These are phyloP conservation scores for Phenganax stokvisi DNA, from an alignment of 92 coral and sea anemone genomes.

Conservation along the genomic window DNA sequence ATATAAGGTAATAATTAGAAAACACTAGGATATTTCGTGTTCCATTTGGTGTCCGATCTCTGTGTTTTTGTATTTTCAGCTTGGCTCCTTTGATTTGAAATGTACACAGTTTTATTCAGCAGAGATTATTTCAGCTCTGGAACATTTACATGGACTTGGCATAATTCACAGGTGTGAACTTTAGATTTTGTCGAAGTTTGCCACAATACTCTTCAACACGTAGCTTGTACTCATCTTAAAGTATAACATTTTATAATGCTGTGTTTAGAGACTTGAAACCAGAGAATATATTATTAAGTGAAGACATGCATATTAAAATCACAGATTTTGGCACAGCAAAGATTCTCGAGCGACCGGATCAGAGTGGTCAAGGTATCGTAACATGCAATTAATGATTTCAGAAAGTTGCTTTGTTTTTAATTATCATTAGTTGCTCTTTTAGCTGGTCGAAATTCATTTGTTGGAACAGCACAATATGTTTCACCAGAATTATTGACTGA, in stretches of 20 bases:
- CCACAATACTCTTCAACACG: too few species aligned
- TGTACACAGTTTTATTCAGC: slow-evolving; percentile 94
- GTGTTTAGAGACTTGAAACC: slow-evolving; percentile 83
- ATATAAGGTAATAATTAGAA: not conserved
- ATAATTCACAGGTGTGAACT: slow-evolving; percentile 83
- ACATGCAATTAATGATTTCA: not conserved
- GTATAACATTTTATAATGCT: not conserved
- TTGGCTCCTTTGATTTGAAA: slow-evolving; percentile 89
- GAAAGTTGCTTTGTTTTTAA: not conserved
- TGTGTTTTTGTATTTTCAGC: slow-evolving; percentile 46
- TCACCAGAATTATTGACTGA: slow-evolving; percentile 97
- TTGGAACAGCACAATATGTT: slow-evolving; percentile 98
- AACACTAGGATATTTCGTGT: not conserved
- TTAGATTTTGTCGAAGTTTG: not conserved
- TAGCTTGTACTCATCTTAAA: too few species aligned
- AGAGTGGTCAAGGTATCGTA: slow-evolving; percentile 45
- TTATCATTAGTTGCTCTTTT: not conserved
- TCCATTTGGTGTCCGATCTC: not conserved
- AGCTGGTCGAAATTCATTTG: slow-evolving; percentile 94
- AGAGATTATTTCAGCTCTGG: slow-evolving; percentile 79
- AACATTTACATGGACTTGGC: slow-evolving; percentile 85
- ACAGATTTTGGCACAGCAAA: slow-evolving; percentile 99
- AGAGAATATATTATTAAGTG: slow-evolving; percentile 87
- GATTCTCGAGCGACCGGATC: slow-evolving; percentile 57
- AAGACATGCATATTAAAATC: slow-evolving; percentile 94